phyloP scores from a whole-genome alignment of 2,113 vertebrate genomes.

The Serilophus lunatus region DNA sequence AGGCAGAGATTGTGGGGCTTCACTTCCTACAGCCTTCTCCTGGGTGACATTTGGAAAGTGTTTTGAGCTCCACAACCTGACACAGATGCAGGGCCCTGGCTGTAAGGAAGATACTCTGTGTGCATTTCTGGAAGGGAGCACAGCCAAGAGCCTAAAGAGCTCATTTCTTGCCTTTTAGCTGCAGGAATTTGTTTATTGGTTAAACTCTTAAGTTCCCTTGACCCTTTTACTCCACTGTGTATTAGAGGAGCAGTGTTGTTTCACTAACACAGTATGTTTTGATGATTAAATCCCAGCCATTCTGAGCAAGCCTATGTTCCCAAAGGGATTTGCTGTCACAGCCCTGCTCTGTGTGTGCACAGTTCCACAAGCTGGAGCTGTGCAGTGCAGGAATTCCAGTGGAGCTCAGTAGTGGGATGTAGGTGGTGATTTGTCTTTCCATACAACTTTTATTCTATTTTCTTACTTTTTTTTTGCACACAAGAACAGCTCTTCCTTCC shows the following conservation, averaged over 20 bases:
- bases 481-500: neutral
- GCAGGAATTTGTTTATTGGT: neutral
- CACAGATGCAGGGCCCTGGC: neutral
- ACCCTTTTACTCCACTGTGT: neutral
- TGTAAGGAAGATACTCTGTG: neutral
- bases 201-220: neutral
- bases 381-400: neutral
- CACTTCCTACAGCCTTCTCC: neutral
- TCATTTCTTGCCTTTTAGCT: neutral
- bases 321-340: neutral
- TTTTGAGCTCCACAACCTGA: neutral
- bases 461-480: neutral
- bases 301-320: neutral
- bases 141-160: neutral
- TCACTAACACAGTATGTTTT: neutral
- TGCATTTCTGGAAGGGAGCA: neutral
- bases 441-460: neutral
- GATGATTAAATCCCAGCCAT: neutral
- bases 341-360: neutral
- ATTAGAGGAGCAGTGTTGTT: neutral
- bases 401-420: neutral
- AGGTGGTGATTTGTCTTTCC: neutral
- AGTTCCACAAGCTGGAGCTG: fast-evolving
- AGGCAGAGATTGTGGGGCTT: neutral
- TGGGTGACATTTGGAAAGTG: neutral